phyloP scores from a whole-genome alignment of 2,888 invertebrate genomes.

The Autographa pulchrina region DNA sequence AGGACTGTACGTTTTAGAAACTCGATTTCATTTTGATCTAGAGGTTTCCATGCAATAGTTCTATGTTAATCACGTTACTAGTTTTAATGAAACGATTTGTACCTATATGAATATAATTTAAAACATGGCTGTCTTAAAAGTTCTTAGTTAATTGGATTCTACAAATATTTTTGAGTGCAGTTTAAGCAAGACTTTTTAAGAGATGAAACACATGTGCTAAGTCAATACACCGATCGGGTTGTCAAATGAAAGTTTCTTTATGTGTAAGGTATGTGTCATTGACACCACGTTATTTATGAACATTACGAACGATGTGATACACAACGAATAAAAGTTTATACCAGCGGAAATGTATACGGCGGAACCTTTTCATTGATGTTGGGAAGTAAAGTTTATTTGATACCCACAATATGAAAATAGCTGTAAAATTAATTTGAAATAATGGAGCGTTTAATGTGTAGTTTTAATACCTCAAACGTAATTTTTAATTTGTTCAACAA shows the following conservation, averaged over 20 bases:
- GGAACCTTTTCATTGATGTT: neutral
- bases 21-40: too few species aligned
- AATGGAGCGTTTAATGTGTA: constrained; percentile 24
- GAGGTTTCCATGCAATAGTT: too few species aligned
- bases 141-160: too few species aligned
- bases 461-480: constrained; percentile 21
- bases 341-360: neutral
- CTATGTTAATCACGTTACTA: too few species aligned
- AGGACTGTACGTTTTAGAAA: too few species aligned
- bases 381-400: neutral
- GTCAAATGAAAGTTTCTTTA: constrained; percentile 4
- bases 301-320: neutral
- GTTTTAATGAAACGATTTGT: too few species aligned
- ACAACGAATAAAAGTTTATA: neutral
- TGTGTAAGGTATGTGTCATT: constrained; percentile 1
- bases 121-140: too few species aligned
- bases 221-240: neutral
- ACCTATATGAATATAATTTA: too few species aligned
- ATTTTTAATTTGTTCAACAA: constrained; percentile 40
- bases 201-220: neutral
- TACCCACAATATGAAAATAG: neutral
- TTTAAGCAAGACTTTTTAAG: neutral
- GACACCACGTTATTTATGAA: constrained; percentile 2
- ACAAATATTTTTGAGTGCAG: neutral
- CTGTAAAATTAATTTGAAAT: neutral